Evolutionary conservation across 2,113 vertebrate genomes (phyloP), one percentile per base, ranked within the genome.

Genomic region (Hemicordylus capensis): DNA sequence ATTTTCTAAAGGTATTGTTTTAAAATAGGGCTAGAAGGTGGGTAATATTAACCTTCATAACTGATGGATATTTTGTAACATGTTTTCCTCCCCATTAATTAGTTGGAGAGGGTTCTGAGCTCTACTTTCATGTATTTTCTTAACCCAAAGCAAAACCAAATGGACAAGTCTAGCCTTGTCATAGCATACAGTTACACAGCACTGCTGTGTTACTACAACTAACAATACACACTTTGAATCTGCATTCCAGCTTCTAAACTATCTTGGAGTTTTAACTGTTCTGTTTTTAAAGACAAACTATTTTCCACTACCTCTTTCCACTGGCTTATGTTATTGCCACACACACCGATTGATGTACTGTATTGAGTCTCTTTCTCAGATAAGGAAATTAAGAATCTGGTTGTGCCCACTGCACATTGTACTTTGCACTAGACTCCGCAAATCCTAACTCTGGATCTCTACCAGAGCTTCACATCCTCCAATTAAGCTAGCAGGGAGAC

Each of bases 261-360:
- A 84, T 51, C 63, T 54, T 76, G 42, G 19, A 31, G 7, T 37
- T 46, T 72, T 14, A 81, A 26, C 8, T 79, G 34, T 85, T 91
- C 82, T 69, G 56, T 70, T 88, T 74, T 20, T 73, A 88, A 89
- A 91, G 48, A 63, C n/a, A 87, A 58, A 81, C 37, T 48, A 12
- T 59, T 66, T 44, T 34, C n/a, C 51, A 28, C 1, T 76, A 34
- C 79, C 81, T 63, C 81, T 31, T 84, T 76, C 91, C 48, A 0
- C 58, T 28, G 73, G 4, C 12, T n/a, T 51, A n/a, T 72, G 64
- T 54, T 76, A 34, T n/a, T 51, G 28, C 20, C 44, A 77, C 67
- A 54, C 54, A 82, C 73, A 83, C 44, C 31, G 54, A 79, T 22
- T 56, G 73, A 61, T 72, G n/a, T 44, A 0, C n/a, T n/a, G n/a